Base-by-base conservation (phyloP, 2,797 vertebrate genomes). In the Poecilia picta region DNA sequence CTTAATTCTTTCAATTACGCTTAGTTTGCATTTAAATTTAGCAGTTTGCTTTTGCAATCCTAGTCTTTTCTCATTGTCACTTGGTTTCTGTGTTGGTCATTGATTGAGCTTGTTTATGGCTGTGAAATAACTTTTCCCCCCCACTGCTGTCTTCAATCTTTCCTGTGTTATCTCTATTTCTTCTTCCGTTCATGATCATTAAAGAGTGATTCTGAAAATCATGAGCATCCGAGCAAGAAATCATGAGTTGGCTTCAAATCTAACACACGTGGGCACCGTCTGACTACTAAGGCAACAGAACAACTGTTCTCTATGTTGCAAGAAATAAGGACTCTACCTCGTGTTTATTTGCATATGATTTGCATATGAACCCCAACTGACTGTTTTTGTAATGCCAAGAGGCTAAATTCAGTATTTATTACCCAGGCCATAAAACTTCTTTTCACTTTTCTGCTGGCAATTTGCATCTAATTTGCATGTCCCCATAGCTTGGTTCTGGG, bases 331-430 rank as follows among this genome's bases (percentile, higher is more conserved):
- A 77, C 80, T 84, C 82, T 89, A 87, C 80, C 72, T 89, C 80
- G 80, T 74, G 83, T 57, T 76, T 90, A 95, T 96, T 96, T 96
- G 94, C 95, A 95, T 96, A 64, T 1, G 1, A 95, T 96, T 95
- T 96, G 93, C 94, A 96, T 95, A 89, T 80, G 85, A 90, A 92
- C 93, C 94, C 91, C 95, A 93, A 88, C 89, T 93, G 95, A 87
- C 93, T 92, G 93, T 93, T 93, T 93, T 94, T 91, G 89, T 90
- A 94, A 93, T 93, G 93, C 91, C 93, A 95, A 93, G 94, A 96
- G 95, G 95, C 94, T 95, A 95, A 95, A 95, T 94, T 95, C 93
- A 92, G 88, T 93, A 92, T 96, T 96, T 95, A 95, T 95, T 95
- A 94, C 89, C 82, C 75, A 28, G 86, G 85, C 85, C 89, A 75